Evolutionary conservation across 2,113 vertebrate species (phyloP).

Genomic region (Lanius ludovicianus): DNA sequence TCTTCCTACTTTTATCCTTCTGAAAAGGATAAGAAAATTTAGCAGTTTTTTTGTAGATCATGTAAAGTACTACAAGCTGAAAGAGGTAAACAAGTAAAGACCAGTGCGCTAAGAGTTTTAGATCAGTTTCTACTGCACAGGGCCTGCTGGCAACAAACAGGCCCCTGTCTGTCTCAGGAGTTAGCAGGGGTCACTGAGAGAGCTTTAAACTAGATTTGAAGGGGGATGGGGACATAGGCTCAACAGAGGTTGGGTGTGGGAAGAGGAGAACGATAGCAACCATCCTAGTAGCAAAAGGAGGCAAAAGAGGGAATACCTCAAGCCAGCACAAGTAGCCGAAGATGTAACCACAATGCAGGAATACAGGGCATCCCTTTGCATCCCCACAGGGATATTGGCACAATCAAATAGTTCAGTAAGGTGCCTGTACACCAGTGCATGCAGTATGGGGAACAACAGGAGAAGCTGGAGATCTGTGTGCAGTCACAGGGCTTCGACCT

Average conservation of each 20-base stretch:
- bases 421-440: no score
- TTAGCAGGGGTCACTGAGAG: neutral
- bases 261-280: neutral
- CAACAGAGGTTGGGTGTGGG: neutral
- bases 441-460: neutral
- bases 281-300: neutral
- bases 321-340: neutral
- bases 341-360: neutral
- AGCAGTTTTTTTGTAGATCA: neutral
- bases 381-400: fast-evolving
- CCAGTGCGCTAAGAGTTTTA: neutral
- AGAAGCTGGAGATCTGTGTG: neutral
- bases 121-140: neutral
- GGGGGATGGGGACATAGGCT: fast-evolving
- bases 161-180: neutral
- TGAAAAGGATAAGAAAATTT: neutral
- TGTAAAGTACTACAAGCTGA: neutral
- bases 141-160: neutral
- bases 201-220: neutral
- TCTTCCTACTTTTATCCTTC: neutral
- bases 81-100: neutral
- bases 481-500: neutral
- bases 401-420: neutral
- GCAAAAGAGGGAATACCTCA: neutral
- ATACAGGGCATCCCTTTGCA: neutral